phyloP scores from a whole-genome alignment of 2,113 vertebrate species.

The Neolamprologus modestus region DNA sequence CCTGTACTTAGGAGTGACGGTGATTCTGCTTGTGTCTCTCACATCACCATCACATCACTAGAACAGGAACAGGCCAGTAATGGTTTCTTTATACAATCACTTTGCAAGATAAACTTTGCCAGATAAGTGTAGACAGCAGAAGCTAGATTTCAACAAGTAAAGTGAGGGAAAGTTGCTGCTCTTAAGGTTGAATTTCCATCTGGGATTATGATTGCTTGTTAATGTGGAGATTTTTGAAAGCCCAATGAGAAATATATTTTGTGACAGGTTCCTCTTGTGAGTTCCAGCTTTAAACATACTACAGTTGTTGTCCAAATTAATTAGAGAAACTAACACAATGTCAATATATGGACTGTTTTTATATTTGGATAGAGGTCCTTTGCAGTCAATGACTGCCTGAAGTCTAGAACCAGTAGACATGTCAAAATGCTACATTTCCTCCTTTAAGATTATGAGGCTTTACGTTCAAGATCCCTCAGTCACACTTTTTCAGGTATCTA shows the following conservation, averaged over 20 bases:
- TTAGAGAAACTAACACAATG: background rate
- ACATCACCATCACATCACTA: background rate
- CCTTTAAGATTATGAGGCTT: background rate
- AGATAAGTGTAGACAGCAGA: background rate
- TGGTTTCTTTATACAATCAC: slow-evolving; percentile 28
- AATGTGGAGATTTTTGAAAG: background rate
- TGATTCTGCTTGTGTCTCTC: background rate
- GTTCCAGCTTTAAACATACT: background rate
- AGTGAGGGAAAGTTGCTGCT: background rate
- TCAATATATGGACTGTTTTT: background rate
- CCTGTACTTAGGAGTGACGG: background rate
- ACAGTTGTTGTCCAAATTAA: rapidly evolving
- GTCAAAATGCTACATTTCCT: background rate
- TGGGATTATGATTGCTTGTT: background rate
- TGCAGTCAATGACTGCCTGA: background rate
- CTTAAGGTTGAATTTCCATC: background rate
- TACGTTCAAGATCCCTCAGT: background rate
- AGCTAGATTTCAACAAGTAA: background rate
- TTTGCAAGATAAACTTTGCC: slow-evolving; percentile 22
- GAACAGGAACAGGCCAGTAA: slow-evolving; percentile 29
- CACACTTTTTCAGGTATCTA: too few species aligned
- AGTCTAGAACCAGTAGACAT: background rate
- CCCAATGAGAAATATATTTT: background rate
- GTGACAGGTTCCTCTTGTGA: background rate
- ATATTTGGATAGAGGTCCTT: background rate